Percentiles rank a stretch among this genome's conserved stretches.
Evolutionary conservation across 1,140 invertebrate species (phyloP).

Genomic region (Augochlora pura): DNA sequence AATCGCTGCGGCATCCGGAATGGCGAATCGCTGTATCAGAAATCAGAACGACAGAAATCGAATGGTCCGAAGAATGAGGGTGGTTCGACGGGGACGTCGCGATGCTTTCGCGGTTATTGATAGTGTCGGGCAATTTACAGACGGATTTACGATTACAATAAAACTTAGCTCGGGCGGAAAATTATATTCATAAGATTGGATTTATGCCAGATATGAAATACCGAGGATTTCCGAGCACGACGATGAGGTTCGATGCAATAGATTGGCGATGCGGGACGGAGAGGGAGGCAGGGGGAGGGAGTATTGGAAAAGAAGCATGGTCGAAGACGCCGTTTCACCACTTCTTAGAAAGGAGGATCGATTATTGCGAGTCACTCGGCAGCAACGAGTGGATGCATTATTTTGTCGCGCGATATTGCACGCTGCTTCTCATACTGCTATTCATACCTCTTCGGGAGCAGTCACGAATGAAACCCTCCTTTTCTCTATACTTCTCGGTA

Average conservation of each 20-base stretch:
- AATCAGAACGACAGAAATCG: background rate
- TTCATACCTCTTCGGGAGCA: background rate
- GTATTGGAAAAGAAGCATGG: slow-evolving; percentile 35
- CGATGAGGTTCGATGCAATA: slow-evolving; percentile 38
- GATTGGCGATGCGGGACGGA: background rate
- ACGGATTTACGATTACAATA: slow-evolving; percentile 80
- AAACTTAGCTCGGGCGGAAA: slow-evolving; percentile 78
- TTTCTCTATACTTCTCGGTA: background rate
- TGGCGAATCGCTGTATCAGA: background rate
- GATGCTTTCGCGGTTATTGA: slow-evolving; percentile 71
- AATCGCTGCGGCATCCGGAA: background rate
- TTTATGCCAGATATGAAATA: slow-evolving; percentile 79
- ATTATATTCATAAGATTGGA: slow-evolving; percentile 80
- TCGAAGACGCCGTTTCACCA: slow-evolving; percentile 33
- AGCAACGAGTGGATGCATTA: slow-evolving; percentile 49
- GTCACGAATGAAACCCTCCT: background rate
- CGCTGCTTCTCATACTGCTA: background rate
- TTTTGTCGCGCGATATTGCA: slow-evolving; percentile 38
- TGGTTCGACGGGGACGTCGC: slow-evolving; percentile 1
- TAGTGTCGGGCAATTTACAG: slow-evolving; percentile 76
- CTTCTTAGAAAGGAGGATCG: slow-evolving; percentile 48
- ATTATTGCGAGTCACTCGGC: slow-evolving; percentile 57
- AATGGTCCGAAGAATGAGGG: background rate
- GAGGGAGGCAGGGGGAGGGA: background rate
- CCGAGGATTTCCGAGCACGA: slow-evolving; percentile 49